Conservation (phyloP, 2,113 vertebrate species). For the Muntiacus muntjak region DNA sequence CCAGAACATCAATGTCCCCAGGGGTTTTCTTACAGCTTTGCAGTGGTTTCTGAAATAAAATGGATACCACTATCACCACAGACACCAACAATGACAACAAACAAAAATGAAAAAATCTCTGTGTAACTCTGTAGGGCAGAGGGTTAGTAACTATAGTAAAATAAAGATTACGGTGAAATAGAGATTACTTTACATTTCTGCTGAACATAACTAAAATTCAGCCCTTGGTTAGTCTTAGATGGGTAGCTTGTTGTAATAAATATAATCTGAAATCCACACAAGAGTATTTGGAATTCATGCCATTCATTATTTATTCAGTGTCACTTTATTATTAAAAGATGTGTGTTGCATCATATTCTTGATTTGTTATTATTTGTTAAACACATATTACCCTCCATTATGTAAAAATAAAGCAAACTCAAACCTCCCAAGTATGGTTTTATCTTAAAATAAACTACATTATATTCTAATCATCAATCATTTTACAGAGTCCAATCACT, state of each 20-base stretch:
- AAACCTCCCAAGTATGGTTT: neutral
- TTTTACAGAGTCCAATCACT: neutral
- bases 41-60: neutral
- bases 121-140: neutral
- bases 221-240: neutral
- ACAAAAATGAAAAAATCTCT: neutral
- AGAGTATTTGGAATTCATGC: neutral
- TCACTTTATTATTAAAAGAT: neutral
- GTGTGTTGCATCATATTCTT: neutral
- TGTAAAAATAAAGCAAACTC: neutral
- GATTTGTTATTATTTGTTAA: neutral
- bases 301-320: neutral
- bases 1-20: neutral
- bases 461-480: neutral
- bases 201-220: neutral
- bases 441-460: neutral
- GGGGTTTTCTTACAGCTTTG: neutral
- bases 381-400: neutral
- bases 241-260: neutral
- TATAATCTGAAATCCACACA: neutral
- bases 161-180: neutral
- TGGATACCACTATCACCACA: neutral
- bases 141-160: neutral
- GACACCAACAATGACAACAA: neutral
- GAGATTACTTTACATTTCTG: neutral